phyloP scores from a whole-genome alignment of 2,888 invertebrate species.

The Macrosiphum euphorbiae region DNA sequence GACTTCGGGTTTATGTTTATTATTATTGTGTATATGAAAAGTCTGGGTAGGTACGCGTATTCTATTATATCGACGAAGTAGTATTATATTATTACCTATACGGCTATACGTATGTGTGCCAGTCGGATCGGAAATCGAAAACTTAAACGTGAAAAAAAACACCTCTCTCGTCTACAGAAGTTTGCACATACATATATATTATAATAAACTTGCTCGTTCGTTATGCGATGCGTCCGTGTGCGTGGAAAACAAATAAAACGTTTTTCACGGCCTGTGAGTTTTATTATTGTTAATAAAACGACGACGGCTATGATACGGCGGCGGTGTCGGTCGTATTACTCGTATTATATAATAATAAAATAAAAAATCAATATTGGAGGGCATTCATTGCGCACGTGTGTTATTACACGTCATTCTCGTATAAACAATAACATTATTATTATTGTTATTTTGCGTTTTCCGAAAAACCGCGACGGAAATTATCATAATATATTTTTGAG shows the following conservation, averaged over 20 bases:
- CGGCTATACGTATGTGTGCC: background rate
- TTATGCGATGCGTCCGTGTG: background rate
- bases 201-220: background rate
- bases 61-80: background rate
- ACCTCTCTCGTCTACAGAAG: background rate
- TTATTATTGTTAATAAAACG: conserved; percentile 46
- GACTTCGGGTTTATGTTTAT: no score
- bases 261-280: conserved; percentile 29
- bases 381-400: background rate
- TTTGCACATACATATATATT: background rate
- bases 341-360: conserved; percentile 37
- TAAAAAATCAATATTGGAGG: conserved; percentile 29
- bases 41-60: background rate
- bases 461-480: background rate
- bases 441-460: background rate
- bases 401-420: background rate
- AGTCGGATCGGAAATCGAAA: background rate
- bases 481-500: background rate
- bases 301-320: background rate
- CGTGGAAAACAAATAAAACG: conserved; percentile 12
- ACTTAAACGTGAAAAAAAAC: background rate
- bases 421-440: background rate
- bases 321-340: background rate
- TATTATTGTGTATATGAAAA: no score
- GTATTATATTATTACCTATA: background rate